Evolutionary conservation across 2,797 vertebrate species (phyloP), one percentile per base, ranked within the genome.

Genomic region (Cercopithecus neglectus): DNA sequence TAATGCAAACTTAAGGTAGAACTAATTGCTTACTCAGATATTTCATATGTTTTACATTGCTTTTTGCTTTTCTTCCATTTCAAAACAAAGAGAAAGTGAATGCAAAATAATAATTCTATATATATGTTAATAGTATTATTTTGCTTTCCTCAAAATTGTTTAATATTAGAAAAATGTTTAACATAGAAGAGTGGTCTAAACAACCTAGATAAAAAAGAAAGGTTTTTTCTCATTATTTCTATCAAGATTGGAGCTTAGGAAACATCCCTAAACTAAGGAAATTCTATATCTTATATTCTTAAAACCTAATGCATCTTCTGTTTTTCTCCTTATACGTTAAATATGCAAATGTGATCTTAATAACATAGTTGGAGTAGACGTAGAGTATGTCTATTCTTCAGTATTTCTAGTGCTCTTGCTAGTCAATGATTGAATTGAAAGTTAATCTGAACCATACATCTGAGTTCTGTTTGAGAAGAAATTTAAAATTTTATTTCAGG

Each of bases 21-120:
- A 50, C 44, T 97, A 79, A 92, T 95, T 97, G 83, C 48, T 94
- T 95, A 61, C 12, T 94, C 59, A 96, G 83, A 93, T 0, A 78
- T 75, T 96, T 92, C 55, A 41, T 59, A 87, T 33, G 84, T 95
- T 50, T 80, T 80, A 59, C 8, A 67, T 48, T 91, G 28, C 30
- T 91, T 89, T 79, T 91, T 72, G 24, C 4, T 53, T 64, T 75
- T 85, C 46, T 85, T 80, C 19, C 3, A 48, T 90, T 94, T 83
- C 21, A 89, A 95, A 92, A 70, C 48, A 93, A 91, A 97, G 74
- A 75, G 21, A 79, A 92, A 93, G 5, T 3, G 7, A 67, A 76
- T 26, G 76, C 13, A 91, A 84, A 14, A 78, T 79, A 70, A 39
- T 93, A 3, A 81, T 78, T 89, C 11, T 93, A 16, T 67, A 14